Evolutionary conservation across 2,888 invertebrate genomes (phyloP), one percentile per base, ranked within the genome.

Genomic region (Pachycephus smyrnensis): DNA sequence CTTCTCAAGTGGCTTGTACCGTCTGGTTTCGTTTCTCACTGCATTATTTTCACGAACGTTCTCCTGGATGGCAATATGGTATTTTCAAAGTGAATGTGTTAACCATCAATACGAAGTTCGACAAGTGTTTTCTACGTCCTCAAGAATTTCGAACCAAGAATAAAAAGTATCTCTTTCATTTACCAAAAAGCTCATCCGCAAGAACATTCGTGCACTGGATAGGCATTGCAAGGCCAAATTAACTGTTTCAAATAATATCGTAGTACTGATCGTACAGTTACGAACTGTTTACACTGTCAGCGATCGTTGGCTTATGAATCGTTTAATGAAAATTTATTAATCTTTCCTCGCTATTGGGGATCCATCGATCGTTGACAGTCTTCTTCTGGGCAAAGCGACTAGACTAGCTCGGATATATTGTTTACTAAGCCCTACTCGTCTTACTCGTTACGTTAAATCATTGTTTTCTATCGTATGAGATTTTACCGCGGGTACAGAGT

Each of bases 351-450:
- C 37, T 40, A 6, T 15, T 40, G 40, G 2, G 15, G 15, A 40
- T 4, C 6, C 40, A 40, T 40, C 40, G 55, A 55, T 55, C 23
- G 55, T 55, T 55, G 55, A 55, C 55, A 55, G 55, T 55, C 9
- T 2, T 40, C 23, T 55, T 23, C 40, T 55, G 55, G 55, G 55
- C 23, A 23, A 55, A 9, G 15, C 23, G 23, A 55, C 23, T 23
- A 55, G 55, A 55, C 9, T 55, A 55, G 2, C 55, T 55, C 23
- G 55, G 76, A 77, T 81, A 81, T 76, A 81, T 76, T 80, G 84
- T 81, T 77, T 84, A 82, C 69, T 82, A 83, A 83, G 76, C 83
- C 82, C 85, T 86, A 86, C 85, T 87, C 81, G 78, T 68, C 79
- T 75, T 82, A 80, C 81, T 83, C 82, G 77, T 84, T 84, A 80